Evolutionary conservation across 1,140 invertebrate species (phyloP).

Genomic region (Mizuhopecten yessoensis): DNA sequence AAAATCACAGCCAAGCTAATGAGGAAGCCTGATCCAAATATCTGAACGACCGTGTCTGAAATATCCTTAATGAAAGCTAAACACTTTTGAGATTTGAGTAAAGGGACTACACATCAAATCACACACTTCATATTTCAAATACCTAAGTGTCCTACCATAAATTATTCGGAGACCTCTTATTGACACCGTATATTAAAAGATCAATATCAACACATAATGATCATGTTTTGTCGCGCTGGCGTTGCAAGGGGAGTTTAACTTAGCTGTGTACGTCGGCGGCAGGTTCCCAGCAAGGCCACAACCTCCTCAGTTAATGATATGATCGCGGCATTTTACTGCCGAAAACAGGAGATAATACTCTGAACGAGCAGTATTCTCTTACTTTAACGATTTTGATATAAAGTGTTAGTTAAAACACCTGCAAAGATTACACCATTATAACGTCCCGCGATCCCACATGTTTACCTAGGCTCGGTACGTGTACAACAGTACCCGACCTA

Average conservation of each 20-base stretch:
- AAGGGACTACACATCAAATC: background rate
- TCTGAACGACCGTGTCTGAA: background rate
- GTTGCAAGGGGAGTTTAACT: background rate
- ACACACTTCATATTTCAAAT: background rate
- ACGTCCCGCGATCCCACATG: too few species aligned
- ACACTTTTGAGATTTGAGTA: background rate
- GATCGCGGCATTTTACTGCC: background rate
- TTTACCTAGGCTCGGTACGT: too few species aligned
- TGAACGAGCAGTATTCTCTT: background rate
- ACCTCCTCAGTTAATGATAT: background rate
- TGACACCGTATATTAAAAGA: background rate
- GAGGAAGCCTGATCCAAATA: background rate
- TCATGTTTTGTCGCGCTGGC: constrained; percentile 4
- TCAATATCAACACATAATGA: constrained; percentile 16
- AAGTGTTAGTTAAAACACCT: background rate
- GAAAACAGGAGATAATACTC: background rate
- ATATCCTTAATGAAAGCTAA: background rate
- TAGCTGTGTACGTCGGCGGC: background rate
- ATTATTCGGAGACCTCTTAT: constrained; percentile 24
- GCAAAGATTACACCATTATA: background rate
- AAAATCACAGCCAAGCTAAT: background rate
- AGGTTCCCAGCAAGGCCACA: background rate
- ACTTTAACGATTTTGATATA: background rate
- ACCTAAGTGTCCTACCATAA: constrained; percentile 8
- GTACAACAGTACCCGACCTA: background rate